Conservation (phyloP, 2,888 invertebrate species). For the Eugnorisma glareosa region DNA sequence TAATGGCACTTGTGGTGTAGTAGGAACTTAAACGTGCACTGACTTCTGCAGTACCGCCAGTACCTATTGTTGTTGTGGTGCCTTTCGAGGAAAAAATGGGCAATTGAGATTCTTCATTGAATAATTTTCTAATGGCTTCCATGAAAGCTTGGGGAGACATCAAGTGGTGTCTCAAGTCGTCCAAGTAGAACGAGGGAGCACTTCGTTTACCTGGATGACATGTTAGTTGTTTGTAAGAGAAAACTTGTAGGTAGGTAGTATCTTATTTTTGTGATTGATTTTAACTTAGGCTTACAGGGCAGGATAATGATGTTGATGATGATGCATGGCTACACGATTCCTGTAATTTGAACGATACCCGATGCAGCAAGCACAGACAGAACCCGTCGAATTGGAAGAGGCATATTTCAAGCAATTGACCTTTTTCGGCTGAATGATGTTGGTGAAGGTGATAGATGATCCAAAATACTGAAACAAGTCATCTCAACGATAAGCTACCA, state of each 20-base stretch:
- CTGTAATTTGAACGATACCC: neutral
- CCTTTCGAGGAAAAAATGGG: constrained; percentile 1
- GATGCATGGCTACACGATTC: neutral
- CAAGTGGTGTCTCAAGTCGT: neutral
- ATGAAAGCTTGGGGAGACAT: neutral
- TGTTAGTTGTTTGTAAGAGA: neutral
- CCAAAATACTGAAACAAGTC: neutral
- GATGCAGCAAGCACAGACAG: neutral
- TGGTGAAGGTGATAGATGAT: neutral
- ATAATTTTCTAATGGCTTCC: constrained; percentile 35
- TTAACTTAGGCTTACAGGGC: neutral
- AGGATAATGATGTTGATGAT: too few relatives aligned
- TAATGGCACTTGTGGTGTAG: constrained; percentile 21
- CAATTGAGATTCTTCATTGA: constrained; percentile 38
- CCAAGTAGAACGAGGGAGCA: neutral
- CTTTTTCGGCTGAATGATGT: neutral
- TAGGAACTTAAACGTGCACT: constrained; percentile 45
- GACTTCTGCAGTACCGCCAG: constrained; percentile 34
- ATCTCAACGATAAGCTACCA: neutral
- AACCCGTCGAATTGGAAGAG: neutral
- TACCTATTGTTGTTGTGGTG: constrained; percentile 33
- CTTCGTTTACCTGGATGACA: neutral
- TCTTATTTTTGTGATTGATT: neutral
- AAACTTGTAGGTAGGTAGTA: neutral
- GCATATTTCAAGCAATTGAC: neutral